phyloP scores from a whole-genome alignment of 2,888 invertebrate genomes.

The Eremobia ochroleuca region DNA sequence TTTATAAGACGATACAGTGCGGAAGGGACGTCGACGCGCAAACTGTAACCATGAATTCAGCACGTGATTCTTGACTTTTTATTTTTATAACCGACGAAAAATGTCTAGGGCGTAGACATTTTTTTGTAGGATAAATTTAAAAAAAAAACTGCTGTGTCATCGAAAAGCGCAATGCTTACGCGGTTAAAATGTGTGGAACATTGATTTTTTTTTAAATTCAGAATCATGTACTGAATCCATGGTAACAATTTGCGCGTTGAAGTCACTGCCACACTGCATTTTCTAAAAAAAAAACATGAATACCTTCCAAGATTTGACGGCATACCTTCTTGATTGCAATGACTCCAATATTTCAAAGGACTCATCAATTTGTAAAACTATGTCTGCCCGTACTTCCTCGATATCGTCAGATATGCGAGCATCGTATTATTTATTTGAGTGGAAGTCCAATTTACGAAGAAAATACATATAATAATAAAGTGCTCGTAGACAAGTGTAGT shows the following conservation, averaged over 20 bases:
- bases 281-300: background rate
- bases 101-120: too few relatives aligned
- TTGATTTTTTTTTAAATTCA: background rate
- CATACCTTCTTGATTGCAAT: background rate
- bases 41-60: background rate
- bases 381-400: constrained; percentile 2
- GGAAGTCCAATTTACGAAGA: constrained; percentile 74
- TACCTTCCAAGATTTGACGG: background rate
- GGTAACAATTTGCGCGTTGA: too few relatives aligned
- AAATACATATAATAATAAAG: constrained; percentile 79
- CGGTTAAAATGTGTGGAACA: too few relatives aligned
- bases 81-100: too few relatives aligned
- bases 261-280: background rate
- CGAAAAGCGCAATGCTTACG: too few relatives aligned
- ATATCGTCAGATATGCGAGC: constrained; percentile 33
- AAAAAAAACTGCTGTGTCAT: too few relatives aligned
- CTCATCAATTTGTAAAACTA: constrained; percentile 18
- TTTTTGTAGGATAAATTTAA: too few relatives aligned
- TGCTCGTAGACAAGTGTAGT: constrained; percentile 72
- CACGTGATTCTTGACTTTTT: background rate
- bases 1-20: background rate
- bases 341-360: constrained; percentile 5
- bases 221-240: background rate
- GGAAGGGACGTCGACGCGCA: background rate
- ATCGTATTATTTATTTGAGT: constrained; percentile 65